A percentile compares a stretch with the other conserved stretches of the same genome.
phyloP scores from a whole-genome alignment of 2,797 vertebrate species.

The Potorous gilbertii region DNA sequence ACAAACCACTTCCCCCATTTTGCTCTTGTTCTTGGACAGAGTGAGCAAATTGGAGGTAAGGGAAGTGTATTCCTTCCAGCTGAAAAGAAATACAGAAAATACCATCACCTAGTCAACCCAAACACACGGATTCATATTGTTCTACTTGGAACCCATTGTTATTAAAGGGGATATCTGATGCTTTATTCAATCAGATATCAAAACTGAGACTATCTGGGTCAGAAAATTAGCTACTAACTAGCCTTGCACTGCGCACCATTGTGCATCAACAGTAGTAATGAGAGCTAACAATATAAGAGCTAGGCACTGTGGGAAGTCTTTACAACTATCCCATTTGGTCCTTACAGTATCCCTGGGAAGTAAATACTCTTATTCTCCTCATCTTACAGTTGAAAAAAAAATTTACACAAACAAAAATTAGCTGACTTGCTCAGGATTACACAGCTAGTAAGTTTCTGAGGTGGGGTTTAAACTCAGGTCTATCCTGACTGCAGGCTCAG shows the following conservation, averaged over 20 bases:
- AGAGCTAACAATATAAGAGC: neutral
- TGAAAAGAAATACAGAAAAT: neutral
- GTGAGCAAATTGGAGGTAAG: neutral
- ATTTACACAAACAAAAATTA: neutral
- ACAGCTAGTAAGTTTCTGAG: neutral
- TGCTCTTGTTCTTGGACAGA: neutral
- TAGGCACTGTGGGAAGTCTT: neutral
- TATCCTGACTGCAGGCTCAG: neutral
- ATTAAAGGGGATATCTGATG: neutral
- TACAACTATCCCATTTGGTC: neutral
- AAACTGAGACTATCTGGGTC: neutral
- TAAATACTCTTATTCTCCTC: neutral
- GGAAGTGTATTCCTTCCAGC: neutral
- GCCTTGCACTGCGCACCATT: neutral
- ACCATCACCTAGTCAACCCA: neutral
- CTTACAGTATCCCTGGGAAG: neutral
- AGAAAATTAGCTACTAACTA: neutral
- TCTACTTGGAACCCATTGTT: neutral
- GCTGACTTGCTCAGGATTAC: neutral
- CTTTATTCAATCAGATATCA: neutral
- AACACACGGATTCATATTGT: no score
- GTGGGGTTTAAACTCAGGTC: neutral
- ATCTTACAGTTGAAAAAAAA: neutral
- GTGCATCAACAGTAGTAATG: neutral
- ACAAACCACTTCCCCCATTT: fast-evolving